Conservation (phyloP, 2,888 invertebrate genomes). For the Scaptodrosophila latifasciaeformis region DNA sequence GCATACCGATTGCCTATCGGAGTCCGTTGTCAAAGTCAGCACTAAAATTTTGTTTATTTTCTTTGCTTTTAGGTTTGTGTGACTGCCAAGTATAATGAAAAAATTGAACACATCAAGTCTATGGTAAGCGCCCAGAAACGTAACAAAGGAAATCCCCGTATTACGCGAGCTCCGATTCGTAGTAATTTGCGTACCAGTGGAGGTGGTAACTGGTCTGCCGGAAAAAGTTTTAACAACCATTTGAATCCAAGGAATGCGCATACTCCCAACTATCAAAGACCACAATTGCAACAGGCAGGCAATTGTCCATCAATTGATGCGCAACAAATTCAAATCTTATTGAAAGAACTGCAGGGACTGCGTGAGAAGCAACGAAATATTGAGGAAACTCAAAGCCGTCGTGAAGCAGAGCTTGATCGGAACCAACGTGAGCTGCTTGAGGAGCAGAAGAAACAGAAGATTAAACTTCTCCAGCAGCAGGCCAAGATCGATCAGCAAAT, state of each 20-base stretch:
- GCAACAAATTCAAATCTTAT: constrained; percentile 43
- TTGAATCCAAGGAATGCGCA: too few relatives aligned
- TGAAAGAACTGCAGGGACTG: constrained; percentile 22
- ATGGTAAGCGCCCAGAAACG: constrained; percentile 67
- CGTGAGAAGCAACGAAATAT: too few relatives aligned
- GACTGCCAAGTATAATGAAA: constrained; percentile 58
- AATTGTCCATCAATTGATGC: constrained; percentile 31
- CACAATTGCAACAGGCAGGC: constrained; percentile 40
- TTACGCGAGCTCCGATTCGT: too few relatives aligned
- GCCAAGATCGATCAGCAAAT: constrained; percentile 26
- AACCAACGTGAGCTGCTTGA: constrained; percentile 7
- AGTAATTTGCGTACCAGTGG: too few relatives aligned
- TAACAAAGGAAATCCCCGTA: constrained; percentile 40
- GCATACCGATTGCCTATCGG: constrained; percentile 4
- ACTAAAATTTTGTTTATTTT: too few relatives aligned
- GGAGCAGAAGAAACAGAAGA: not conserved
- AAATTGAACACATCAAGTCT: constrained; percentile 69
- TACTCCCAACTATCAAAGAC: too few relatives aligned
- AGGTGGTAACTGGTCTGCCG: too few relatives aligned
- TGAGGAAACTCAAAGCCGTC: not conserved
- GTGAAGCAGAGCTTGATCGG: constrained; percentile 18
- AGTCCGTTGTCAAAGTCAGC: too few relatives aligned
- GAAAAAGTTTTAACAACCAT: too few relatives aligned
- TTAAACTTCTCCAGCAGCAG: too few relatives aligned
- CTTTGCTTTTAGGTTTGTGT: constrained; percentile 54